Base-by-base conservation (phyloP, 2,888 invertebrate genomes). In the Cephalotes varians region DNA sequence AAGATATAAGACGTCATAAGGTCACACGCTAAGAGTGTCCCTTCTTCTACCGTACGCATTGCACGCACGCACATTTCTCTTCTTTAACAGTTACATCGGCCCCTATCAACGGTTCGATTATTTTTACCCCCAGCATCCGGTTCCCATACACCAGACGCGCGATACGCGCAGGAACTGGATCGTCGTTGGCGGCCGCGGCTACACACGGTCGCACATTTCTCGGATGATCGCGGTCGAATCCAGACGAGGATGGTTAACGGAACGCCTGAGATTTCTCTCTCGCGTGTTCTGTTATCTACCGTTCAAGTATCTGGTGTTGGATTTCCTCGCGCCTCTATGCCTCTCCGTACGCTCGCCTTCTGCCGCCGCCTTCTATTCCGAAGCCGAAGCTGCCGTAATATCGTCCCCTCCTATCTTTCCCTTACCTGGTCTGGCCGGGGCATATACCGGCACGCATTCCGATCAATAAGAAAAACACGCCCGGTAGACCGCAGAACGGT, bases 401-500 rank as follows among this genome's bases (percentile, higher is more conserved):
- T 72, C 73, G 10, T 69, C 77, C 67, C 64, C 51, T 31, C 76
- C 54, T 76, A 25, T 74, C 67, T 79, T 71, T 37, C 28, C 80
- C 74, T 77, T 86, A 83, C 85, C 85, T 85, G 49, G 31, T 12
- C 73, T 81, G 82, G 49, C 72, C 62, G 28, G 54, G 60, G 47
- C 37, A 15, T 77, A 51, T 65, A 62, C 37, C 47, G 49, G 67
- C 82, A 87, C 85, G 91, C 91, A 92, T 92, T 91, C 91, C 92
- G 89, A 92, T 92, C 92, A 86, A 88, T 89, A 90, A 90, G 90
- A 91, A 91, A 90, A 92, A 91, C 86, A 86, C 85, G 77, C 79
- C 81, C 81, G 81, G 86, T 79, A 81, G 89, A 92, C 93, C 93
- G 87, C 92, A 92, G 91, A 92, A 93, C 93, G 91, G 93, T 93